Conservation (phyloP, 2,797 vertebrate species). For the Cossypha heuglini region DNA sequence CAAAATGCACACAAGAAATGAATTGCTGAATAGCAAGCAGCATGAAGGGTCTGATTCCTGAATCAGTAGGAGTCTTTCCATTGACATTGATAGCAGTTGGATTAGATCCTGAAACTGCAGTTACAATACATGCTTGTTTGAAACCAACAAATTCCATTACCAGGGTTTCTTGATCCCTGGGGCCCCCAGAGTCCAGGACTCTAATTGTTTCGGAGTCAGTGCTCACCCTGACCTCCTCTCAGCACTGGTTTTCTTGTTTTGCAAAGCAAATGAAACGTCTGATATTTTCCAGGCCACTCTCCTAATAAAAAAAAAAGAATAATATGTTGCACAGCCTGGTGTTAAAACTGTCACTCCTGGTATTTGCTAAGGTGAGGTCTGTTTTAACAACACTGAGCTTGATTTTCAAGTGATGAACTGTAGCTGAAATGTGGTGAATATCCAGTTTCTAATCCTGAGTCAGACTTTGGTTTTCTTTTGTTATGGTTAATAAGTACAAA, state of each 20-base stretch:
- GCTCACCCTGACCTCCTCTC: not conserved
- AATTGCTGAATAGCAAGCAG: not conserved
- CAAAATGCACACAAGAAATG: not conserved
- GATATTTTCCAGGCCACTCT: constrained; percentile 46
- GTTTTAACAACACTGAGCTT: not conserved
- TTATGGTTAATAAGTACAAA: not conserved
- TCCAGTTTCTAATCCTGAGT: not conserved
- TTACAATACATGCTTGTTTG: constrained; percentile 31
- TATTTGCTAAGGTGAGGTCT: not conserved
- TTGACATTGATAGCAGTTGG: constrained; percentile 19
- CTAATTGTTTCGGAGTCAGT: not conserved
- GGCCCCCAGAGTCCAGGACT: not conserved
- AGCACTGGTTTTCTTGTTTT: not conserved
- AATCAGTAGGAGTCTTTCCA: not conserved
- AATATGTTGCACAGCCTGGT: not conserved
- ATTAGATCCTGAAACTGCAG: constrained; percentile 15
- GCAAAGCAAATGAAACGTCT: not conserved
- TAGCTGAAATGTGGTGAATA: not conserved
- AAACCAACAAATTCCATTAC: constrained; percentile 31
- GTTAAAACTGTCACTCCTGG: constrained; percentile 11
- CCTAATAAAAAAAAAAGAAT: not conserved
- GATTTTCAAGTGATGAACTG: constrained; percentile 22
- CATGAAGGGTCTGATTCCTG: not conserved
- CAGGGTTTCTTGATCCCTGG: constrained; percentile 13
- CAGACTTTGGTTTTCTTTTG: not conserved